Evolutionary conservation across 2,113 vertebrate species (phyloP).

Genomic region (Petrocephalus zakoni): DNA sequence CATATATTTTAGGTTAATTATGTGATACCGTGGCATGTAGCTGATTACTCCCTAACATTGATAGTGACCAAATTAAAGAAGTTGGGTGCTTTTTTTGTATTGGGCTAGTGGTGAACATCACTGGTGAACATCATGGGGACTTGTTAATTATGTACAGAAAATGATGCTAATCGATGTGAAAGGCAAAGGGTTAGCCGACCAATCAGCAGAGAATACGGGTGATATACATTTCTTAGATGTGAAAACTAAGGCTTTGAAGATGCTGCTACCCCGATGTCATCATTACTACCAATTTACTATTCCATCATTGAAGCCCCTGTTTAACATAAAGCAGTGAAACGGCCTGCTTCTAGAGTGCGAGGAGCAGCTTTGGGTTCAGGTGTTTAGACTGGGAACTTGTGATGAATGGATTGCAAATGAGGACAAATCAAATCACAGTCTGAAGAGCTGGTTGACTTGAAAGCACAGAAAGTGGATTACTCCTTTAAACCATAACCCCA

Average conservation of each 20-base stretch:
- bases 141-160: background rate
- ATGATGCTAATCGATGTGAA: background rate
- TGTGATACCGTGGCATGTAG: background rate
- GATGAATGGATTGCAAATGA: constrained; percentile 40
- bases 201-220: background rate
- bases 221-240: background rate
- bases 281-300: background rate
- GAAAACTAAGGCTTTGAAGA: background rate
- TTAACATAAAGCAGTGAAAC: background rate
- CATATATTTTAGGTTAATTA: background rate
- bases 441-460: constrained; percentile 33
- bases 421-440: constrained; percentile 46
- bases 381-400: constrained; percentile 26
- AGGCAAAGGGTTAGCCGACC: background rate
- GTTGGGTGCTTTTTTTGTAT: background rate
- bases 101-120: background rate
- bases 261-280: background rate
- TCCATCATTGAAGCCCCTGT: background rate
- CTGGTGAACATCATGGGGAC: background rate
- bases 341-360: background rate
- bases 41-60: background rate
- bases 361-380: background rate
- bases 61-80: background rate
- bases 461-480: constrained; percentile 47
- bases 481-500: constrained; percentile 40